Base-by-base conservation (phyloP, 1,140 invertebrate species). In the Helicoverpa zea region DNA sequence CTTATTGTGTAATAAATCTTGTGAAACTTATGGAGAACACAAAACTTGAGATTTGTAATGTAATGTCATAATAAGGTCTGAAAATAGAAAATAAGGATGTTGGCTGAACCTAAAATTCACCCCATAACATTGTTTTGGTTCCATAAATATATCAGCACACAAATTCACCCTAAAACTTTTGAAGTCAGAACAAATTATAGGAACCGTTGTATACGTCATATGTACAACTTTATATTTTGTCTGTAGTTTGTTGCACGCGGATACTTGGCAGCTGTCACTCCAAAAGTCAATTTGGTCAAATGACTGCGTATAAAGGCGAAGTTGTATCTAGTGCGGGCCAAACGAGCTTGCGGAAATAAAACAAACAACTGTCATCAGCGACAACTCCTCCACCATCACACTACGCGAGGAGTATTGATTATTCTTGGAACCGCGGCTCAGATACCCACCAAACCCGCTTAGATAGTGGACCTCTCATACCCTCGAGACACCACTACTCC, bases 291-390 rank as follows among this genome's bases (percentile, higher is more conserved):
- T 92, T 91, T 92, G 74, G 73, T 77, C 84, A 82, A 89, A 88
- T 86, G 87, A 75, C 73, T 82, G 79, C 84, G 83, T 84, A 87
- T 88, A 80, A 85, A 86, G 76, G 74, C 74, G 84, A 90, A 90
- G 82, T 87, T 93, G 91, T 90, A 89, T 88, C 86, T 79, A 82
- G 81, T 83, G 75, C 82, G 79, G 63, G 84, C 78, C 82, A 89
- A 93, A 91, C 86, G 88, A 88, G 86, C 80, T 79, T 63, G 76
- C 86, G 79, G 86, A 83, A 91, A 94, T 91, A 92, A 92, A 92
- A 92, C 89, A 92, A 93, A 94, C 91, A 94, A 92, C 86, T 91
- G 87, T 92, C 89, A 92, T 94, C 92, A 92, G 86, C 90, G 85
- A 88, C 89, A 91, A 87, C 85, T 87, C 79, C 81, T 58, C 77